Evolutionary conservation across 2,113 vertebrate species (phyloP).

Genomic region (Drymodes brunneopygia): DNA sequence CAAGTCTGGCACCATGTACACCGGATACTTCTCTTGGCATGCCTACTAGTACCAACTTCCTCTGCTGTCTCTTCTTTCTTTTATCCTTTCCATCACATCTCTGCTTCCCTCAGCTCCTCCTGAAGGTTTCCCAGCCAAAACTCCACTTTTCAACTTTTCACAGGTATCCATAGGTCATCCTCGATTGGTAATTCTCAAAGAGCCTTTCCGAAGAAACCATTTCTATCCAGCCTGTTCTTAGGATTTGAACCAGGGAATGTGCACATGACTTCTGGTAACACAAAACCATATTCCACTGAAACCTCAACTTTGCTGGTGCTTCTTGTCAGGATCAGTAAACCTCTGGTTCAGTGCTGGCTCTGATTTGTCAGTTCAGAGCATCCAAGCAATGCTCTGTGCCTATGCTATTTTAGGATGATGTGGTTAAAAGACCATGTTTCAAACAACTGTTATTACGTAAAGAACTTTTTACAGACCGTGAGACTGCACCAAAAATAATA

Average conservation of each 20-base stretch:
- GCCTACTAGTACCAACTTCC: slow-evolving; percentile 32
- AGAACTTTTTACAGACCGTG: neutral
- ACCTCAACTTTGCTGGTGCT: neutral
- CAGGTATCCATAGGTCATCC: neutral
- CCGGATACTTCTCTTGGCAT: slow-evolving; percentile 55
- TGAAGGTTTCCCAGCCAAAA: neutral
- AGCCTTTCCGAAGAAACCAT: neutral
- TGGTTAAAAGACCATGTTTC: neutral
- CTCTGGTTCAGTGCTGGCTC: neutral
- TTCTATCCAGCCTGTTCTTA: neutral
- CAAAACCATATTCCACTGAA: neutral
- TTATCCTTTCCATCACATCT: neutral
- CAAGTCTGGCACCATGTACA: slow-evolving; percentile 33
- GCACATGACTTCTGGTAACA: slow-evolving; percentile 12
- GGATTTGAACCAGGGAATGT: neutral
- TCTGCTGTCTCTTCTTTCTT: slow-evolving; percentile 16
- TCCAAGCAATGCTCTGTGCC: neutral
- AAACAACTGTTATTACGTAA: neutral
- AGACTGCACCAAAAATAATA: neutral
- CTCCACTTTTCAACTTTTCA: neutral
- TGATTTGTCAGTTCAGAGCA: neutral
- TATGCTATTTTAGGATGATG: neutral
- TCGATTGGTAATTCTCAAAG: neutral
- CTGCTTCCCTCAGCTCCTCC: neutral
- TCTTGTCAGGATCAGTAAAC: neutral